Evolutionary conservation across 2,888 invertebrate genomes (phyloP).

Genomic region (Platycnemis pennipes): DNA sequence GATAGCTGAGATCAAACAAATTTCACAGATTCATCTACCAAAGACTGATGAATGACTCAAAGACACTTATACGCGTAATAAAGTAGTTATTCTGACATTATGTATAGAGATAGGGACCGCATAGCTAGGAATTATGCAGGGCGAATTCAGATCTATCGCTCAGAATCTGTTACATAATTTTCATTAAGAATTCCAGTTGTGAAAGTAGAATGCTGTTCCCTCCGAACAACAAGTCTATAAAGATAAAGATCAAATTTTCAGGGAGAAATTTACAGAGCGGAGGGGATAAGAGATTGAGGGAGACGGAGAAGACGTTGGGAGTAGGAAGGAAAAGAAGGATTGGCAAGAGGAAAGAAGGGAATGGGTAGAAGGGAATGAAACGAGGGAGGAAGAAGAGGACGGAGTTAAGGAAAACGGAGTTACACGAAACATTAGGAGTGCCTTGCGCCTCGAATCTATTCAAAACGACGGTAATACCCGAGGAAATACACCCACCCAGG

Average conservation of each 20-base stretch:
- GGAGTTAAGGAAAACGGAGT: too few relatives aligned
- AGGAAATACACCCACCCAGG: conserved; percentile 30
- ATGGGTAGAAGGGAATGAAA: too few relatives aligned
- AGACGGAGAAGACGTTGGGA: neutral
- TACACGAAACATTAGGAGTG: conserved; percentile 21
- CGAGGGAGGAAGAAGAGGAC: neutral
- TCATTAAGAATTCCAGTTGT: neutral
- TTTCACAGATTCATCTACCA: too few relatives aligned
- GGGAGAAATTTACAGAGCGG: neutral
- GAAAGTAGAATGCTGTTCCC: neutral
- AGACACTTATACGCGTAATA: neutral
- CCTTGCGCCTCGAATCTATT: conserved; percentile 15
- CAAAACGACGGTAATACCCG: conserved; percentile 43
- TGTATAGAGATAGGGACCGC: neutral
- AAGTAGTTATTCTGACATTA: neutral
- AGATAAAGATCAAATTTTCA: neutral
- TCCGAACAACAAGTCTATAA: neutral
- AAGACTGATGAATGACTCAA: neutral
- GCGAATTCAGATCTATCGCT: neutral
- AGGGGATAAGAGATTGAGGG: neutral
- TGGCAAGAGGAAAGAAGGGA: neutral
- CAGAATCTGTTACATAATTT: neutral
- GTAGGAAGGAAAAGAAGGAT: neutral
- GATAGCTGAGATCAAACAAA: too few relatives aligned
- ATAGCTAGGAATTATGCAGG: neutral